These are phyloP conservation scores for Verasper variegatus DNA, from an alignment of 2,113 vertebrate genomes.

Conservation along the genomic window DNA sequence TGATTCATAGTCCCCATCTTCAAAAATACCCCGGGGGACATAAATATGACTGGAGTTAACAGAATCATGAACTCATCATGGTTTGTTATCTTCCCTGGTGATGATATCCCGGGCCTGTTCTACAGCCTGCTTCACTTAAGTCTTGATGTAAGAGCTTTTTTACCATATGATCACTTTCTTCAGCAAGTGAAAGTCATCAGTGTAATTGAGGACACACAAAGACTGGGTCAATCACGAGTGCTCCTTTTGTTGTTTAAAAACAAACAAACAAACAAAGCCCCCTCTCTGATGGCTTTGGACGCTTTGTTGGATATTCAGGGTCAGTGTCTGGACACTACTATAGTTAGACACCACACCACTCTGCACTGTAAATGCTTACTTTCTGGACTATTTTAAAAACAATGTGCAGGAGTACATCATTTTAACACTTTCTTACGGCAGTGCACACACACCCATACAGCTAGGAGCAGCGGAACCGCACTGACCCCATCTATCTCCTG, in stretches of 20 bases:
- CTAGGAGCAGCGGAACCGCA: not conserved
- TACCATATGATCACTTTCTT: conserved; percentile 16
- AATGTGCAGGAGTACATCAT: not conserved
- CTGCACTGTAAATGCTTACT: too few species aligned
- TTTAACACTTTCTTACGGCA: not conserved
- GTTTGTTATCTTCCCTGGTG: not conserved
- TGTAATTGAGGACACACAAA: conserved; percentile 6
- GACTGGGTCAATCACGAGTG: conserved; percentile 7
- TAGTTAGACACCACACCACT: not conserved
- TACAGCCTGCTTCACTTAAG: conserved; percentile 1
- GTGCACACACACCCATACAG: not conserved
- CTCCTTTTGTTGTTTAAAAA: conserved; percentile 2
- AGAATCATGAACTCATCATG: not conserved
- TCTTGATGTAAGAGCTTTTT: conserved; percentile 15
- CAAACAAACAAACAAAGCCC: not conserved
- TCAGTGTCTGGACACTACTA: not conserved
- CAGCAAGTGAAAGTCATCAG: not conserved
- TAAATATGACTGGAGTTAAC: not conserved
- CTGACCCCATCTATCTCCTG: not conserved
- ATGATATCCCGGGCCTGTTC: conserved; percentile 4
- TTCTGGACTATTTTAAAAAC: not conserved
- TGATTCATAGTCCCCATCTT: not conserved
- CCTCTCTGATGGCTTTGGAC: not conserved
- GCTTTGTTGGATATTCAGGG: not conserved
- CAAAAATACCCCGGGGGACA: not conserved